Evolutionary conservation across 2,888 invertebrate genomes (phyloP).

Genomic region (Dicyrtomina minuta): DNA sequence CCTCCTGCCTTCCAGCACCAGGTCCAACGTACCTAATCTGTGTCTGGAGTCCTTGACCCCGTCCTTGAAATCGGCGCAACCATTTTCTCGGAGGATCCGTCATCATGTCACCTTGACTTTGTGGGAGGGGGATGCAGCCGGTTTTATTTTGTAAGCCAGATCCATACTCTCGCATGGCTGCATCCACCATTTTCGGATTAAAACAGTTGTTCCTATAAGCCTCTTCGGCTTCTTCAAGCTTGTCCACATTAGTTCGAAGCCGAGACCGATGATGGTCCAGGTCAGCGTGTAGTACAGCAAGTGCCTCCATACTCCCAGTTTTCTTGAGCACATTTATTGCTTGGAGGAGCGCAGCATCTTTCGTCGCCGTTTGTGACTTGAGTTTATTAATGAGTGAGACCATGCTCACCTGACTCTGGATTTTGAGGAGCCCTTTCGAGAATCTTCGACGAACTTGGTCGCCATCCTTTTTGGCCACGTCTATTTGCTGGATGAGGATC

Average conservation of each 20-base stretch:
- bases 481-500: neutral
- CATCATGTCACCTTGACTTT: no score
- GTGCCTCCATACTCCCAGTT: no score
- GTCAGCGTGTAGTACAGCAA: no score
- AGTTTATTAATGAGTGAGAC: neutral
- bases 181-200: no score
- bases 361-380: neutral
- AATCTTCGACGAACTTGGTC: neutral
- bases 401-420: conserved; percentile 10
- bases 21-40: neutral
- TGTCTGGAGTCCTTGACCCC: neutral
- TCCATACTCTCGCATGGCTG: neutral
- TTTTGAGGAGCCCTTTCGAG: neutral
- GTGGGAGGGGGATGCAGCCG: neutral
- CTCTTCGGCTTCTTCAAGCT: no score
- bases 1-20: no score
- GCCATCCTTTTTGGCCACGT: neutral
- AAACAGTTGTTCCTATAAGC: no score
- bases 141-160: neutral
- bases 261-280: no score
- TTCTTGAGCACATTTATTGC: no score
- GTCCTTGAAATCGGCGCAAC: neutral
- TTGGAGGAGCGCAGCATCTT: conserved; percentile 31
- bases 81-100: no score
- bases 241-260: no score